Base-by-base conservation (phyloP, 2,888 invertebrate species). In the Hydraecia micacea region DNA sequence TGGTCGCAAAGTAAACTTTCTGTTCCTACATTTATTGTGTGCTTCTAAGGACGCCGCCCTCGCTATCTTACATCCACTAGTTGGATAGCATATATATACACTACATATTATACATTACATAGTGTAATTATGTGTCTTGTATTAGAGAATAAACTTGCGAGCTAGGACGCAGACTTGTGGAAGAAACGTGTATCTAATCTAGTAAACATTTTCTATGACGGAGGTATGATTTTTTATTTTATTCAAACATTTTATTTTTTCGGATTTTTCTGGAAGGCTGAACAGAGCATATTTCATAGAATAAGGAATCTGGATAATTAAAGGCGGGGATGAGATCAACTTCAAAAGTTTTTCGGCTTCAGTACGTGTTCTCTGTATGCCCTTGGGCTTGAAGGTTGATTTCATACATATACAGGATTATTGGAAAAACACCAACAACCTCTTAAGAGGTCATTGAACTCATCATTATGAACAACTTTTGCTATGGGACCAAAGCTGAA, bases 121-220 rank as follows among this genome's bases (percentile, higher is more conserved):
- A 79, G n/a, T 60, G 42, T 84, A 81, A 84, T 81, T 71, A 84
- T 71, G 55, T 77, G 60, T 46, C 60, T 77, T 77, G 67, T 79
- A 55, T 67, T 62, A 67, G 6, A 68, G 39, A 72, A 63, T 72
- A 72, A 55, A 52, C 32, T 52, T 68, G 8, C 2, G 2, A 67
- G n/a, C 66, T 67, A 15, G 18, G 39, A 7, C 52, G 58, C 79
- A 49, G 49, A 52, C 32, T 58, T 52, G 21, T 68, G 5, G 11
- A 58, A 58, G 21, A 25, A 52, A 66, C 36, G 2, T 69, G 69
- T 13, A 63, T 60, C 4, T 69, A 49, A 68, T 46, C 2, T 52
- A 9, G n/a, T 18, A 5, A 49, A 46, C 15, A 36, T 39, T 60
- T 60, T 68, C 18, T 32, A 77, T 62, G 1, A 55, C 49, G 2